Percentiles rank a stretch among this genome's conserved stretches.
Evolutionary conservation across 2,113 vertebrate genomes (phyloP).

Genomic region (Scalopus aquaticus): DNA sequence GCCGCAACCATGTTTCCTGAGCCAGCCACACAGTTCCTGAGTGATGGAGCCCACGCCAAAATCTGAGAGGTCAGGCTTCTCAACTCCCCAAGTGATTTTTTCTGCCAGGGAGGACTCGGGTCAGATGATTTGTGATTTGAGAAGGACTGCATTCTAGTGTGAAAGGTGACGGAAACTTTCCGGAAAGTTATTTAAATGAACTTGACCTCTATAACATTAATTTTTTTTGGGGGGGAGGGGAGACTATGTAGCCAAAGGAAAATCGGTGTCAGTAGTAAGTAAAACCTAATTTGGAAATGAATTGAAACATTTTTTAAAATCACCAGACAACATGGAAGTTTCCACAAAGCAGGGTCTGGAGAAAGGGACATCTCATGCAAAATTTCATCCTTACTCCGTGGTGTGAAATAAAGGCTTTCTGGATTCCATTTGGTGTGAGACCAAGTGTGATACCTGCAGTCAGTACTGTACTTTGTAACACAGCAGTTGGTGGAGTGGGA

Average conservation of each 20-base stretch:
- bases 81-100: not conserved
- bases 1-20: not conserved
- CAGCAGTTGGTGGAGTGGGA: not conserved
- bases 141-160: not conserved
- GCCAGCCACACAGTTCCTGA: not conserved
- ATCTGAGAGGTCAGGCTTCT: not conserved
- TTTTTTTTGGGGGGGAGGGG: not conserved
- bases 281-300: not conserved
- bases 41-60: not conserved
- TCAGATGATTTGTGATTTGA: not conserved
- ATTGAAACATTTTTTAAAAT: not conserved
- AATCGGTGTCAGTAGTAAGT: not conserved
- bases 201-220: not conserved
- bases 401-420: slow-evolving; percentile 51
- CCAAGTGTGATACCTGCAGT: not conserved
- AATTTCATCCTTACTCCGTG: not conserved
- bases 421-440: not conserved
- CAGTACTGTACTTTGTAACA: not conserved
- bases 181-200: not conserved
- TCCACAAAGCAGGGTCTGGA: not conserved
- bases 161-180: not conserved
- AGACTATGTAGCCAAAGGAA: not conserved
- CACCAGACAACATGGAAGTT: not conserved
- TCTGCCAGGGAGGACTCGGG: not conserved
- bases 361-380: not conserved